These are phyloP conservation scores for Ichneumoninae sp. DNA, from an alignment of 2,888 invertebrate genomes.

Conservation along the genomic window DNA sequence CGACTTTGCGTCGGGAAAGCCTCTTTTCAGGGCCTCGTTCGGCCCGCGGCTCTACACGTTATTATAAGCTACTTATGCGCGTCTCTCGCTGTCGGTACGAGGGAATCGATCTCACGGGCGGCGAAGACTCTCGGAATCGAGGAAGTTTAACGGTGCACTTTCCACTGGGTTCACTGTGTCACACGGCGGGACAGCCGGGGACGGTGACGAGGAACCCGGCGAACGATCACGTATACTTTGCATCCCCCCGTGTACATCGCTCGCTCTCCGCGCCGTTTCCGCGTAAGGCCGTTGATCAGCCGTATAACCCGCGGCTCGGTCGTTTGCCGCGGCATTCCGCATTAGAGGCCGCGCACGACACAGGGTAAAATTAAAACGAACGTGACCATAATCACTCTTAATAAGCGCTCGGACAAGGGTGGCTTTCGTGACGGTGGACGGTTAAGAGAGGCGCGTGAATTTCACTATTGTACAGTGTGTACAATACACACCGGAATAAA, in stretches of 20 bases:
- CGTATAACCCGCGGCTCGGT: slow-evolving; percentile 4
- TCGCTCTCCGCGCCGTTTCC: background rate
- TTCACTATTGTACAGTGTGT: slow-evolving; percentile 58
- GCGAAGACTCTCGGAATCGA: slow-evolving; percentile 5
- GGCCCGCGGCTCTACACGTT: slow-evolving; percentile 47
- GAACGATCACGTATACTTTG: background rate
- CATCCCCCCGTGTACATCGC: background rate
- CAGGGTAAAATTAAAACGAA: slow-evolving; percentile 67
- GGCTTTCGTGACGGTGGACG: slow-evolving; percentile 66
- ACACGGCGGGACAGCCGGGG: slow-evolving; percentile 3
- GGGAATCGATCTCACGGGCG: slow-evolving; percentile 56
- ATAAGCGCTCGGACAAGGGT: slow-evolving; percentile 64
- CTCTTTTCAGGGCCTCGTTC: slow-evolving; percentile 40
- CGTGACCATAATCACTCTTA: slow-evolving; percentile 69
- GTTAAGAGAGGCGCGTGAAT: slow-evolving; percentile 63
- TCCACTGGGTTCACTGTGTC: slow-evolving; percentile 26
- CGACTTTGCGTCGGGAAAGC: slow-evolving; percentile 46
- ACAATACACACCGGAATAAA: slow-evolving; percentile 16
- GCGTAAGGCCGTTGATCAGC: background rate
- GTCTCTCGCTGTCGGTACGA: slow-evolving; percentile 53
- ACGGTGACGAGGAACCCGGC: slow-evolving; percentile 5
- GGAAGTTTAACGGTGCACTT: slow-evolving; percentile 31
- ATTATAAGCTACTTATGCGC: slow-evolving; percentile 66
- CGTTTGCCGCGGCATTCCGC: slow-evolving; percentile 12
- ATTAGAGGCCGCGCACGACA: slow-evolving; percentile 12